A percentile compares a stretch with the other conserved stretches of the same genome.
phyloP scores from a whole-genome alignment of 2,888 invertebrate species.

The Ophonus ardosiacus region DNA sequence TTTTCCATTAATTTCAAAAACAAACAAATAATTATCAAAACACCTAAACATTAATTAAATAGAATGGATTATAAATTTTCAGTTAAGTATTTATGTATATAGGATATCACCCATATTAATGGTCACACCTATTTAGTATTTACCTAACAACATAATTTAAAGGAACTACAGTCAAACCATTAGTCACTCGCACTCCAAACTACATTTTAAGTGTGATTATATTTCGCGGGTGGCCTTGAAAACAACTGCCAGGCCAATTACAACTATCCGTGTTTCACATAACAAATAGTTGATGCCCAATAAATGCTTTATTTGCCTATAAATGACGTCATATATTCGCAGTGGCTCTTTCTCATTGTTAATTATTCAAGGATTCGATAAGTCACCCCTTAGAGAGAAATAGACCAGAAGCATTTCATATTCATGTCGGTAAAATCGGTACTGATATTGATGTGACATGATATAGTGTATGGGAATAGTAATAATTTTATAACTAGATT shows the following conservation, averaged over 20 bases:
- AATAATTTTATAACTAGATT: no score
- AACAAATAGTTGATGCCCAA: not conserved
- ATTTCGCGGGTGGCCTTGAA: constrained; percentile 5
- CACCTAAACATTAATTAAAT: no score
- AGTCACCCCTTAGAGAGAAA: not conserved
- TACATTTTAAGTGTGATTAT: not conserved
- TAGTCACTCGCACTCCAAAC: not conserved
- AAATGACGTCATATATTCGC: not conserved
- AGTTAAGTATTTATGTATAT: no score
- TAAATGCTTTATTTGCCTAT: constrained; percentile 4
- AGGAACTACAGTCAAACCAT: no score
- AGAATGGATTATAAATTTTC: no score
- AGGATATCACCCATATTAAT: no score
- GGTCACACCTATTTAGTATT: no score
- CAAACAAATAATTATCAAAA: no score
- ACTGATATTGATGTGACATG: no score
- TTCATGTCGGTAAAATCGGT: not conserved
- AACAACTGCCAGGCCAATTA: not conserved
- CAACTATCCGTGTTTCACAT: not conserved
- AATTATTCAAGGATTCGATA: constrained; percentile 1
- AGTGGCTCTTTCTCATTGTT: not conserved
- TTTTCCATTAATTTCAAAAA: no score
- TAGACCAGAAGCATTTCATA: not conserved
- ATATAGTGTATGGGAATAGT: no score
- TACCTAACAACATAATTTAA: no score